These are phyloP conservation scores for Chiloscyllium punctatum DNA, from an alignment of 2,797 vertebrate genomes.

Conservation along the genomic window DNA sequence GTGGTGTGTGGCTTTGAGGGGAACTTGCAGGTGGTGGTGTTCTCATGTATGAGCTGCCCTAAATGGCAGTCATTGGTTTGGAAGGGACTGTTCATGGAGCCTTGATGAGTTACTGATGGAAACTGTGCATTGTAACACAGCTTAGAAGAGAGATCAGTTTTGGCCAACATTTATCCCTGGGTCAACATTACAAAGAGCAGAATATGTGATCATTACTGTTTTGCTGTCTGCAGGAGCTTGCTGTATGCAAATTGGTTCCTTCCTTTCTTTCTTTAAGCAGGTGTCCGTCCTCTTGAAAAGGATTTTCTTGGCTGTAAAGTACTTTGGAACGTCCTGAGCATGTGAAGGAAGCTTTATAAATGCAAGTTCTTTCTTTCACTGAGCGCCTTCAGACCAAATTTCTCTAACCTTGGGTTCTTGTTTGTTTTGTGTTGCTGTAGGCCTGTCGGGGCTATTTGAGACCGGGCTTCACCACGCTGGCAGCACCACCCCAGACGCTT, in stretches of 20 bases:
- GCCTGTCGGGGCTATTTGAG: constrained; percentile 87
- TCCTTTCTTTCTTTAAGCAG: background rate
- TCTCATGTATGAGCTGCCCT: background rate
- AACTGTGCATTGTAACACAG: too few species aligned
- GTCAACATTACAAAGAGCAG: background rate
- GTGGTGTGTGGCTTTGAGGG: background rate
- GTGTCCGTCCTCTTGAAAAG: background rate
- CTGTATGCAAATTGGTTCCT: background rate
- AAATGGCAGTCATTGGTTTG: background rate
- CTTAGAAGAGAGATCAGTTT: too few species aligned
- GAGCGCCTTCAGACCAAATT: background rate
- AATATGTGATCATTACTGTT: background rate
- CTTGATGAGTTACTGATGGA: background rate
- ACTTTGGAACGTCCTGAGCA: background rate
- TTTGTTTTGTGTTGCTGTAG: constrained; percentile 48
- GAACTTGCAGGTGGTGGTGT: background rate
- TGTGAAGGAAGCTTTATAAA: background rate
- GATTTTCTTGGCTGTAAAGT: background rate
- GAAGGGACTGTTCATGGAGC: too few species aligned
- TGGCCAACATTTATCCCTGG: background rate
- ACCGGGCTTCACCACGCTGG: constrained; percentile 85
- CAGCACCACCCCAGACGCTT: constrained; percentile 82
- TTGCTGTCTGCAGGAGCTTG: background rate
- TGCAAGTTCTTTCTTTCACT: background rate
- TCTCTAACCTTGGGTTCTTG: background rate